Conservation (phyloP, 2,113 vertebrate species). For the Microtus oregoni region DNA sequence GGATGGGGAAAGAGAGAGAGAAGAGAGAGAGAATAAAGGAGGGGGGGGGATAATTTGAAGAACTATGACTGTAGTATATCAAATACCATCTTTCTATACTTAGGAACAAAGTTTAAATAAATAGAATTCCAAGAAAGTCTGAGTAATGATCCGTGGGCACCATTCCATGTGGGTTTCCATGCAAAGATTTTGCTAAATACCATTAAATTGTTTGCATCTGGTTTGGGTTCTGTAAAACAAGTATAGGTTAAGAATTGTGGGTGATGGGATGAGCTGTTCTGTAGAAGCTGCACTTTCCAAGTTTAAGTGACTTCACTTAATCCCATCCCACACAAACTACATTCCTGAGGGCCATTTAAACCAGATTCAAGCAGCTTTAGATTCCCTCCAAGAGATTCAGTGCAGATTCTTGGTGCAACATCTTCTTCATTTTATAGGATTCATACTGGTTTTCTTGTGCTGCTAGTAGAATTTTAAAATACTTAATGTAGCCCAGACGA, state of each 20-base stretch:
- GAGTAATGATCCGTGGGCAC: slow-evolving; percentile 60
- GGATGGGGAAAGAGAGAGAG: neutral
- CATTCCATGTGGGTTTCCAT: slow-evolving; percentile 46
- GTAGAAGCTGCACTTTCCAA: slow-evolving; percentile 81
- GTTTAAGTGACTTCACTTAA: slow-evolving; percentile 76
- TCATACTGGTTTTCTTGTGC: neutral
- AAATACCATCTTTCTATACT: slow-evolving; percentile 61
- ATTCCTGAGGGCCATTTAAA: slow-evolving; percentile 66
- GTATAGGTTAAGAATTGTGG: slow-evolving; percentile 58
- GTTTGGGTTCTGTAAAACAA: slow-evolving; percentile 65
- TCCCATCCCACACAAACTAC: slow-evolving; percentile 71
- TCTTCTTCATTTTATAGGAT: slow-evolving; percentile 50
- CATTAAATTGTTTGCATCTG: slow-evolving; percentile 81
- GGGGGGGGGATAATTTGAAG: neutral
- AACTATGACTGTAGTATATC: neutral
- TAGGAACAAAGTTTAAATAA: slow-evolving; percentile 67
- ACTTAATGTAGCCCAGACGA: neutral
- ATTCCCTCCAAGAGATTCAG: slow-evolving; percentile 51
- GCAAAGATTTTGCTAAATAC: slow-evolving; percentile 77
- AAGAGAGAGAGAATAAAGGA: too few species aligned
- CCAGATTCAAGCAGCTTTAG: slow-evolving; percentile 75
- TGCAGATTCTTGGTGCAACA: slow-evolving; percentile 61
- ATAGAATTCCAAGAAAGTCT: slow-evolving; percentile 58
- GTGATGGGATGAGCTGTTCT: slow-evolving; percentile 66
- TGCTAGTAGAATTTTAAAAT: neutral